Base-by-base conservation (phyloP, 2,888 invertebrate species). In the Dichetophora obliterata region DNA sequence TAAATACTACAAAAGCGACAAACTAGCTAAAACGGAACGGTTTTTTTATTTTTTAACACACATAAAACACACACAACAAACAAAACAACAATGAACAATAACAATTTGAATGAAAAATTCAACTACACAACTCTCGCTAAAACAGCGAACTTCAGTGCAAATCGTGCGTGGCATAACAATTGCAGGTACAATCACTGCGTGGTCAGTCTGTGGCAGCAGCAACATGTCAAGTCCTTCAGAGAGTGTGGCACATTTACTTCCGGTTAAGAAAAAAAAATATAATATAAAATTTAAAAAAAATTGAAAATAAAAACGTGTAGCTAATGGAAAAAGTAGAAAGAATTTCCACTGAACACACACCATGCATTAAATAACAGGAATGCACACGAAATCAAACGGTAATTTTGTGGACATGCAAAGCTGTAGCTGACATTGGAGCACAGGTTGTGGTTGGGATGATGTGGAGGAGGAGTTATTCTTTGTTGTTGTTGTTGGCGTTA, bases 291-390 rank as follows among this genome's bases (percentile, higher is more conserved):
- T 22, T 50, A 31, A 43, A 52, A 48, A 24, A 31, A 69, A 69
- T n/a, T 43, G 19, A 65, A 70, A 59, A 57, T 71, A 50, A 54
- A 54, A 54, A 68, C 48, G 14, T 37, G 31, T 24, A 37, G 69
- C 52, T 31, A 50, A 66, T 43, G 22, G 43, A 66, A 37, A 34
- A 19, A 14, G 14, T 22, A 66, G 16, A 22, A 24, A 61, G 43
- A 61, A 61, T 24, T 43, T 72, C n/a, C 22, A 70, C 74, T 65
- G 76, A 52, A 83, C 85, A 86, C 85, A 43, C 8, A 31, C 31
- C 37, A 85, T 85, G 85, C 85, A 84, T 84, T 83, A 85, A 85
- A 86, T 84, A 85, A 83, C 84, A 57, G 80, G 68, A 79, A 80
- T 66, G 75, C 75, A 81, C 71, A 77, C 77, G 78, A 76, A 77